Evolutionary conservation across 1,140 invertebrate genomes (phyloP).

Genomic region (Coptotermes formosanus): DNA sequence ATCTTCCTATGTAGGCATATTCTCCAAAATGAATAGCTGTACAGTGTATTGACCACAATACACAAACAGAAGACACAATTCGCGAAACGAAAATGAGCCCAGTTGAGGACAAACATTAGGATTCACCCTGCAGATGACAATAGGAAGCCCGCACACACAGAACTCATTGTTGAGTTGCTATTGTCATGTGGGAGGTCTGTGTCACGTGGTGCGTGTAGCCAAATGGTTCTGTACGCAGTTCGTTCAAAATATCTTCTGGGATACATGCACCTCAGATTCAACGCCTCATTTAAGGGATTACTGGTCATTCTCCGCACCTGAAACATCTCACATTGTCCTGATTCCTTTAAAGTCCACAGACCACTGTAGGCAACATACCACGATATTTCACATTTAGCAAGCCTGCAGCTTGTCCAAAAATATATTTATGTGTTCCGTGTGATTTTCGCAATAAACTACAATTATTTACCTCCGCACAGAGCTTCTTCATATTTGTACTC

Average conservation of each 20-base stretch:
- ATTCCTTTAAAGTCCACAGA: too few species aligned
- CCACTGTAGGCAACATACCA: too few species aligned
- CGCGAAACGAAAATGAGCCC: neutral
- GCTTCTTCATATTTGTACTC: too few species aligned
- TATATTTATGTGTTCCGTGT: too few species aligned
- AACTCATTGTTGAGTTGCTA: neutral
- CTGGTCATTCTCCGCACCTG: too few species aligned
- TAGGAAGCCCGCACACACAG: neutral
- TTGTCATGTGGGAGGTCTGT: neutral
- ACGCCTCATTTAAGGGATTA: too few species aligned
- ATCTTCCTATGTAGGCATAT: neutral
- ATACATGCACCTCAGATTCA: too few species aligned
- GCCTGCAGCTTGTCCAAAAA: too few species aligned
- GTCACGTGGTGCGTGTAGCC: neutral
- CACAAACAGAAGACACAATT: neutral
- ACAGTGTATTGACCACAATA: neutral
- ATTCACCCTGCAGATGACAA: constrained; percentile 8
- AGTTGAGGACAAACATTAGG: constrained; percentile 15
- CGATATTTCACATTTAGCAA: too few species aligned
- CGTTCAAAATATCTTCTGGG: neutral
- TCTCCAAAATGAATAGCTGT: neutral
- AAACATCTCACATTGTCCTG: too few species aligned
- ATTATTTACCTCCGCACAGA: too few species aligned
- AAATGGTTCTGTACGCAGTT: neutral
- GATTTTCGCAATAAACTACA: too few species aligned